Percentiles rank a stretch among this genome's conserved stretches.
phyloP scores from a whole-genome alignment of 2,797 vertebrate species.

The Rousettus madagascariensis region DNA sequence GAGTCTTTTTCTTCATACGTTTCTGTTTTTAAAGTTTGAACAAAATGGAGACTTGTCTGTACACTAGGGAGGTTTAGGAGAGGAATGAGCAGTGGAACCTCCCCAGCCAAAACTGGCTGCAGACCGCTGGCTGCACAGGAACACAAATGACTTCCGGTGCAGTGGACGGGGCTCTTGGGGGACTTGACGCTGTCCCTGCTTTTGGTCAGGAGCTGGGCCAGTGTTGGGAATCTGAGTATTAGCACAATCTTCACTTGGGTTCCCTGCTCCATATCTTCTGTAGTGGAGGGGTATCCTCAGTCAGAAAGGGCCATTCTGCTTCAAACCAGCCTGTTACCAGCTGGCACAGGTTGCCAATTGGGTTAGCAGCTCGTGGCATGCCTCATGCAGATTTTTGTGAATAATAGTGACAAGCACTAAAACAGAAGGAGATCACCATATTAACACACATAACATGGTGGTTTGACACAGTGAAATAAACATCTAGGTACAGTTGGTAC shows the following conservation, averaged over 20 bases:
- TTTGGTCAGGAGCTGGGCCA: not conserved
- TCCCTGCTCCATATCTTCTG: not conserved
- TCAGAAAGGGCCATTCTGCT: not conserved
- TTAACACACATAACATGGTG: not conserved
- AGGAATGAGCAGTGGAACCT: slow-evolving; percentile 65
- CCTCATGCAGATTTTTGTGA: not conserved
- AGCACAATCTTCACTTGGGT: not conserved
- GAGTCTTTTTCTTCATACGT: slow-evolving; percentile 56
- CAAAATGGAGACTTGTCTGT: slow-evolving; percentile 67
- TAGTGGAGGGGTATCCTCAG: not conserved
- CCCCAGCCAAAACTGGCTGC: slow-evolving; percentile 64
- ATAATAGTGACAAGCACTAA: not conserved
- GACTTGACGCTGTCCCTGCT: rapidly evolving
- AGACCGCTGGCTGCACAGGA: not conserved
- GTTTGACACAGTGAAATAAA: not conserved
- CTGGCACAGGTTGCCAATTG: not conserved
- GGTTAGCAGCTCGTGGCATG: not conserved
- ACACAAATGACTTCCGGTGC: slow-evolving; percentile 28
- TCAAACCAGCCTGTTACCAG: not conserved
- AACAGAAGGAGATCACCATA: not conserved
- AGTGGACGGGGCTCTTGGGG: not conserved
- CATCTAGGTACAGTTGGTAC: not conserved
- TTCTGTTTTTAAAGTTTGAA: slow-evolving; percentile 69
- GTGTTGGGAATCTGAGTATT: not conserved
- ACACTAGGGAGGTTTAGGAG: slow-evolving; percentile 69